Base-by-base conservation (phyloP, 2,888 invertebrate species). In the Diadromus collaris region DNA sequence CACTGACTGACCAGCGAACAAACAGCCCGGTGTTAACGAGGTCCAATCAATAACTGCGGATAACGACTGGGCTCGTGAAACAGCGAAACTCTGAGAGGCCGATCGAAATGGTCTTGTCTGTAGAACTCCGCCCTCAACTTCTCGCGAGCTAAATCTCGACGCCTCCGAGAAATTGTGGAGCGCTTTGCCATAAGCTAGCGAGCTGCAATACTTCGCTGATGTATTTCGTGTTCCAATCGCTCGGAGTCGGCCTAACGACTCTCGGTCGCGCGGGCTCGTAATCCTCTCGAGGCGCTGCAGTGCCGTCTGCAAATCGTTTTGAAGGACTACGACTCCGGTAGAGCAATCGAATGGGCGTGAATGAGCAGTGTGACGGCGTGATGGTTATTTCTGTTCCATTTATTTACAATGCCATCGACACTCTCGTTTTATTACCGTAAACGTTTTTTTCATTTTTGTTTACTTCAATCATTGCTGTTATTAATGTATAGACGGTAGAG, bases 41-140 rank as follows among this genome's bases (percentile, higher is more conserved):
- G 84, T 82, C 85, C 88, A 88, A 89, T 89, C 89, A 88, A 89
- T 89, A 89, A 89, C 87, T 82, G 79, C 74, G 85, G 87, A 86
- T 89, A 89, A 90, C 87, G 86, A 90, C 86, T 85, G 86, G 89
- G 86, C 87, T 87, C 73, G 69, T 60, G 71, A 71, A 81, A 81
- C 38, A 78, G 67, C 60, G 65, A 48, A 64, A 70, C 79, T 79
- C 71, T 67, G 61, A 51, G 64, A 69, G 72, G 67, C 41, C 83
- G 85, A 88, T 87, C 85, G 84, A 85, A 85, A 83, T 65, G 79
- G 13, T 41, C 65, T 77, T 78, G 76, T 63, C 67, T 60, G 60
- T 44, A 29, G 69, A 85, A 85, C 88, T 86, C 88, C 88, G 88
- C 88, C 88, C 83, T 86, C 86, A 83, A 84, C 80, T 85, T 84